phyloP scores from a whole-genome alignment of 1,140 invertebrate genomes.

The Mamestra configurata region DNA sequence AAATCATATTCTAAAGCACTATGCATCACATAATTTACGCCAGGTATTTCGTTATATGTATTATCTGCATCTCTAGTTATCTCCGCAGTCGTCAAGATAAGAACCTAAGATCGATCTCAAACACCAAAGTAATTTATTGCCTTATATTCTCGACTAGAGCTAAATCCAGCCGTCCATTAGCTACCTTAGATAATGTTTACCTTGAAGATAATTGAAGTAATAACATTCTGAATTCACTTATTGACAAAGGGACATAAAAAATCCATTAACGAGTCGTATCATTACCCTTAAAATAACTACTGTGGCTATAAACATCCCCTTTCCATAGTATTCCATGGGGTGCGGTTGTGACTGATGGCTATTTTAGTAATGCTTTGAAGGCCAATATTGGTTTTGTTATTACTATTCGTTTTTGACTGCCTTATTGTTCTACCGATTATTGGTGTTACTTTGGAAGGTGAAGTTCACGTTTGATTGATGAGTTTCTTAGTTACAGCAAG shows the following conservation, averaged over 20 bases:
- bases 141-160: neutral
- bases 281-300: constrained; percentile 56
- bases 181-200: neutral
- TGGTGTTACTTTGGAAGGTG: constrained; percentile 54
- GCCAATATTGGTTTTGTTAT: constrained; percentile 64
- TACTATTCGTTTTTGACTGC: constrained; percentile 54
- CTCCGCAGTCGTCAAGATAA: too few species aligned
- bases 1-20: too few species aligned
- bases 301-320: constrained; percentile 58
- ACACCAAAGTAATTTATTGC: too few species aligned
- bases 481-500: too few species aligned
- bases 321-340: constrained; percentile 56
- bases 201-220: neutral
- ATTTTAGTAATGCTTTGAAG: constrained; percentile 60
- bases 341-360: constrained; percentile 67
- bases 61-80: too few species aligned
- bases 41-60: too few species aligned
- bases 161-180: neutral
- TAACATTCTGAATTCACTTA: constrained; percentile 29
- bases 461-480: too few species aligned
- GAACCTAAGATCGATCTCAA: too few species aligned
- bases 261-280: constrained; percentile 60
- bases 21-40: too few species aligned
- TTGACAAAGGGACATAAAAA: constrained; percentile 57
- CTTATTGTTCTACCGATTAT: neutral